Conservation (phyloP, 2,797 vertebrate species). For the Phoeniculus purpureus region DNA sequence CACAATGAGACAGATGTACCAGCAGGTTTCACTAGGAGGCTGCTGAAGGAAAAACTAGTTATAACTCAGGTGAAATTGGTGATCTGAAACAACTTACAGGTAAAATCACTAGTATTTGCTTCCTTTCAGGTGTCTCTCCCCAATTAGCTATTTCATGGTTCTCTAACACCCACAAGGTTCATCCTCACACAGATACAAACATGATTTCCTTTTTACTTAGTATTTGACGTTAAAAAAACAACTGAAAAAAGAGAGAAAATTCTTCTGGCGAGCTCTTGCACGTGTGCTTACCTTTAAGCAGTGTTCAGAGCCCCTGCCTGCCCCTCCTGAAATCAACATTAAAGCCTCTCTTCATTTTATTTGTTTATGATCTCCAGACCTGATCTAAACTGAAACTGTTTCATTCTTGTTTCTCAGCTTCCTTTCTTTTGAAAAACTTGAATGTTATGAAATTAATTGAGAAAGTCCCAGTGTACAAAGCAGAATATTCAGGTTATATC, state of each 20-base stretch:
- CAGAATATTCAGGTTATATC: background rate
- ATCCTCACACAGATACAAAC: background rate
- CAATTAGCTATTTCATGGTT: background rate
- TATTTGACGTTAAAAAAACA: background rate
- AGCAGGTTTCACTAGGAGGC: background rate
- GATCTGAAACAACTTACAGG: background rate
- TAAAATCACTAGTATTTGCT: background rate
- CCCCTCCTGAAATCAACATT: slow-evolving; percentile 33
- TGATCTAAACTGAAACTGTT: background rate
- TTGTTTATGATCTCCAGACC: slow-evolving; percentile 21
- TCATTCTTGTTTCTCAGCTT: background rate
- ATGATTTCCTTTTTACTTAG: background rate
- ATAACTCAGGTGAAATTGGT: background rate
- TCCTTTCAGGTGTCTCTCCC: background rate
- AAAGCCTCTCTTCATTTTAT: slow-evolving; percentile 28
- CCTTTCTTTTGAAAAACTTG: background rate
- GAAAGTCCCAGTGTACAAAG: background rate
- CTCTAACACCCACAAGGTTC: background rate
- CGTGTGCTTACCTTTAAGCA: slow-evolving; percentile 8
- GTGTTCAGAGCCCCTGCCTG: background rate
- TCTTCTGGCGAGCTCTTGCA: slow-evolving; percentile 1
- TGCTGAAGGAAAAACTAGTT: background rate
- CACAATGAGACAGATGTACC: background rate
- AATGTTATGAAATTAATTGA: background rate
- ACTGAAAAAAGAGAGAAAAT: background rate